Conservation (phyloP, 2,888 invertebrate genomes). For the Balanococcus diminutus region DNA sequence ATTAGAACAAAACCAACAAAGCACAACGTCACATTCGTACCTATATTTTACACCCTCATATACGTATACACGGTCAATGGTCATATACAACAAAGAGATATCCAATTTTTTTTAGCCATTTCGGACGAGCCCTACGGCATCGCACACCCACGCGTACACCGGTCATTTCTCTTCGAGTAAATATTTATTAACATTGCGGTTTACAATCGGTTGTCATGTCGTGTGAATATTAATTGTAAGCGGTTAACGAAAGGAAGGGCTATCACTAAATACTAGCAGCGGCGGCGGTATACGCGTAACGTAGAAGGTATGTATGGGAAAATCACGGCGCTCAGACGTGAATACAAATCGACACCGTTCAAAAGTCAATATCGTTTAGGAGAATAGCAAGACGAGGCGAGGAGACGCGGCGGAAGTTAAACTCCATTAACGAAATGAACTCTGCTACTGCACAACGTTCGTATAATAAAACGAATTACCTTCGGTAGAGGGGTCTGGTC, state of each 20-base stretch:
- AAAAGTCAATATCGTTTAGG: constrained; percentile 15
- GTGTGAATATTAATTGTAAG: constrained; percentile 10
- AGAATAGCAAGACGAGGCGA: not conserved
- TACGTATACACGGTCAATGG: not conserved
- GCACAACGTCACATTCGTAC: not conserved
- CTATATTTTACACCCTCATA: not conserved
- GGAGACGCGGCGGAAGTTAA: not conserved
- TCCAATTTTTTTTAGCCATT: not conserved
- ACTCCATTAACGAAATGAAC: constrained; percentile 22
- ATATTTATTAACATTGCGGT: constrained; percentile 17
- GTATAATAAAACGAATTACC: constrained; percentile 16
- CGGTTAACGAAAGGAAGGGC: constrained; percentile 3
- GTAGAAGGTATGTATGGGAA: not conserved
- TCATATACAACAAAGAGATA: not conserved
- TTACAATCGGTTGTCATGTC: constrained; percentile 24
- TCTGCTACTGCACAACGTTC: not conserved
- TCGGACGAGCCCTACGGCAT: not conserved
- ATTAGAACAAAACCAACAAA: not conserved
- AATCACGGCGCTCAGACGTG: constrained; percentile 9
- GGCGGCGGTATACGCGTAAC: not conserved
- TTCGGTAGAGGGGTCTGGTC: not conserved
- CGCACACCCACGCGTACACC: too few species aligned
- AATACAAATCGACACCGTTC: constrained; percentile 19
- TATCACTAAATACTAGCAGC: constrained; percentile 6
- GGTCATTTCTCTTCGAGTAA: not conserved